Conservation (phyloP, 2,113 vertebrate species). For the Pluvialis apricaria region DNA sequence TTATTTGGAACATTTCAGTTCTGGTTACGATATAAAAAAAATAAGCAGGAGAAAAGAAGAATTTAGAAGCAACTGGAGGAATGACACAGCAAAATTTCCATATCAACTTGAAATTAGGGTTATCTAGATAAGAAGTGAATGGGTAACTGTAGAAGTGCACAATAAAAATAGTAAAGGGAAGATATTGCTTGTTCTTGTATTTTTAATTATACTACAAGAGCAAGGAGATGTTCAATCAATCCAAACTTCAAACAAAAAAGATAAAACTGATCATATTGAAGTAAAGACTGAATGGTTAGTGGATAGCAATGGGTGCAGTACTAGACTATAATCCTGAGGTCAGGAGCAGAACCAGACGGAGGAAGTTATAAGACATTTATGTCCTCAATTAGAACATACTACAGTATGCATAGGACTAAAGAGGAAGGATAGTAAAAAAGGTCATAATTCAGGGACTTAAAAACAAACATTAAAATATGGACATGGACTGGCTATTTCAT, state of each 20-base stretch:
- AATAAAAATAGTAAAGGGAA: not conserved
- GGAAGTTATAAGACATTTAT: not conserved
- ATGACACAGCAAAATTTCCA: not conserved
- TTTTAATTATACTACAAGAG: not conserved
- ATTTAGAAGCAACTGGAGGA: not conserved
- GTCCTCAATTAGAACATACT: not conserved
- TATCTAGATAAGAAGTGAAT: not conserved
- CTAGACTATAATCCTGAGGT: not conserved
- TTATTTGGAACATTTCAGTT: not conserved
- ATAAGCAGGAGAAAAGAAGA: not conserved
- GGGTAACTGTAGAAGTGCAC: not conserved
- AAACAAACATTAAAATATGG: not conserved
- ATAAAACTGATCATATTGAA: not conserved
- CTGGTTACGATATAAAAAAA: not conserved
- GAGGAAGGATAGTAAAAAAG: not conserved
- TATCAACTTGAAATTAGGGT: not conserved
- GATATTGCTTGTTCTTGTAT: not conserved
- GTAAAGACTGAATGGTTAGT: not conserved
- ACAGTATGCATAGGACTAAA: not conserved
- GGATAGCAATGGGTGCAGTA: not conserved
- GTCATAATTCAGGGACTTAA: not conserved
- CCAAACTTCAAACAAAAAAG: not conserved
- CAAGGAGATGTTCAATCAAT: not conserved
- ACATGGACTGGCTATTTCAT: not conserved
- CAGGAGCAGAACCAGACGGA: not conserved